Base-by-base conservation (phyloP, 1,140 invertebrate genomes). In the Hycleus phaleratus region DNA sequence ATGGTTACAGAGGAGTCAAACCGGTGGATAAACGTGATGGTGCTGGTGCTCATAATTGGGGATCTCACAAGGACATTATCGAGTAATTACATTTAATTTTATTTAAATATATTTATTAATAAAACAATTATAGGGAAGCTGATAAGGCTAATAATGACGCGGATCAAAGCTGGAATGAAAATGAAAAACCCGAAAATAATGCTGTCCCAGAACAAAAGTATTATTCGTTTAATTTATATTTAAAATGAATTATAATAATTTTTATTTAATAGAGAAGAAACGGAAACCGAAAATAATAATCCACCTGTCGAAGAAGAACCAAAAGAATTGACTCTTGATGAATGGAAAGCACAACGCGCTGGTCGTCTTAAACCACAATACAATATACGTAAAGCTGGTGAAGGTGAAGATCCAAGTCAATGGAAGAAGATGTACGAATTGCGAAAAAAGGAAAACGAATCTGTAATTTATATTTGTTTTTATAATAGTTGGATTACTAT, bases 11-110 rank as follows among this genome's bases (percentile, higher is more conserved):
- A 75, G 92, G 94, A 71, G 86, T 97, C 51, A 97, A 97, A 78
- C 82, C 91, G 58, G 81, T 93, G 63, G 93, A 97, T 70, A 97
- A 97, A 77, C 86, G 90, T 63, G 93, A 97, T 71, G 95, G 93
- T 71, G 87, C 83, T 78, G 95, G 94, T 54, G 85, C 91, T 66
- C 91, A 93, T 75, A 97, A 97, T 74, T 97, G 95, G 94, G 94
- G 94, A 66, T 91, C 87, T 47, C 83, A 93, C 64, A 92, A 90
- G 73, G 92, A 95, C 77, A 91, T 95, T 66, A 85, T 93, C 64
- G 90, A 91, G 76, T 84, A 78, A 82, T 79, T 18, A 18, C 18
- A 1, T 18, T 18, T 18, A 18, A 18, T 18, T 18, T 18, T 18
- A 18, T 18, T 18, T 18, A 18, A 18, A 18, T 18, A 18, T 18